Base-by-base conservation (phyloP, 2,797 vertebrate species). In the Paguma larvata region DNA sequence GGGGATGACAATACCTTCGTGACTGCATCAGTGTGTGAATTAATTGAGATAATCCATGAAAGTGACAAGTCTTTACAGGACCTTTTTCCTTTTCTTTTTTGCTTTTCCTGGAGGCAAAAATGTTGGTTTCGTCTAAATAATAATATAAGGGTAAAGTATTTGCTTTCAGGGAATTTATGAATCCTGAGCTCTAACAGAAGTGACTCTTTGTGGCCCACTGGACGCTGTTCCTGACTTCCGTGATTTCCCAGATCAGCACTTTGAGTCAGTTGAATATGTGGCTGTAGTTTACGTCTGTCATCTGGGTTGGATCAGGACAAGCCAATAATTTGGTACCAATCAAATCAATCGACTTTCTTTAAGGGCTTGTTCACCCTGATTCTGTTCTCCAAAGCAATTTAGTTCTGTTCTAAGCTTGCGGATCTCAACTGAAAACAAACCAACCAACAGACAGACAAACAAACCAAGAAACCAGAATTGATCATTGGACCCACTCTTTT, bases 131-230 rank as follows among this genome's bases (percentile, higher is more conserved):
- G 59, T 72, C 44, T 86, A 44, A 30, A 21, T 56, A 30, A 3
- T 30, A 34, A 62, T 65, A 34, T 23, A 88, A 85, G 46, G 80
- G 44, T 68, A 88, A 75, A 85, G 44, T 16, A 59, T 89, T 91
- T 96, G 44, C 67, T 94, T 77, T 97, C 72, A 82, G 75, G 63
- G 34, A 79, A 85, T 80, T 34, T 68, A 48, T 23, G 63, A 70
- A 48, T 46, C 16, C 38, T n/a, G 25, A 88, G 1, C 13, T 79
- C 65, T 73, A 44, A 84, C 53, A 94, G 84, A 65, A 56, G 23
- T 85, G 25, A 25, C 32, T 93, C 44, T 80, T 86, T 82, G 51
- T 32, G 85, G 18, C 63, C 16, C 6, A 7, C 0, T 83, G 46
- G 44, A 10, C 1, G 0, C 34, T 46, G 53, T 18, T 27, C 70